phyloP scores from a whole-genome alignment of 1,140 invertebrate genomes.

The Arion vulgaris region DNA sequence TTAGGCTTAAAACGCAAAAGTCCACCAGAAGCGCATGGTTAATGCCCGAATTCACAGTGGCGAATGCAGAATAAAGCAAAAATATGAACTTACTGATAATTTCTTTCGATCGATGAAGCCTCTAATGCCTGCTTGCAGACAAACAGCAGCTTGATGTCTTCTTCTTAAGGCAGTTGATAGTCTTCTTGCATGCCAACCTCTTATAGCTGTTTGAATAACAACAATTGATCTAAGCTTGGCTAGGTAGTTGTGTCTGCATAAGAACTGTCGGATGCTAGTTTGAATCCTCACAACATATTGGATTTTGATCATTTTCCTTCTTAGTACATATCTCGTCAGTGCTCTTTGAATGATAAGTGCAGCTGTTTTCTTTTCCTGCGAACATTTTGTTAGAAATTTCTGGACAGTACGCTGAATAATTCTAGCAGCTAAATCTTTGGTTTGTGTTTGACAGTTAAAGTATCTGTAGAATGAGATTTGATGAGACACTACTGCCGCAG shows the following conservation, averaged over 20 bases:
- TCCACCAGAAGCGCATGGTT: no score
- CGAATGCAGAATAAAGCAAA: no score
- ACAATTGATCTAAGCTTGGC: conserved; percentile 35
- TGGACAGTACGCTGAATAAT: conserved; percentile 50
- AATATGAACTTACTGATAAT: conserved; percentile 25
- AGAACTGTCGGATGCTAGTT: conserved; percentile 25
- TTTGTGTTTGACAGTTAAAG: background rate
- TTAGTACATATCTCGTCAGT: conserved; percentile 1
- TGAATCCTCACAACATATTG: conserved; percentile 44
- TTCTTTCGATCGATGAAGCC: conserved; percentile 21
- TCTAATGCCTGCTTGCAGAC: conserved; percentile 52
- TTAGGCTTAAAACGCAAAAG: no score
- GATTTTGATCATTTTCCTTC: background rate
- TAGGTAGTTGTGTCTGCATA: conserved; percentile 22
- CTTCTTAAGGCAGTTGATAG: conserved; percentile 15
- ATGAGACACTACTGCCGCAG: background rate
- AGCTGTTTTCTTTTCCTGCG: background rate
- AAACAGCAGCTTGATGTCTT: conserved; percentile 32
- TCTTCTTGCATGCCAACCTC: conserved; percentile 41
- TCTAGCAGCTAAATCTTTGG: conserved; percentile 47
- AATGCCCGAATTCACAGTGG: no score
- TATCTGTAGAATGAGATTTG: background rate
- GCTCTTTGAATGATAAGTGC: conserved; percentile 37
- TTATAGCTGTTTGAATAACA: conserved; percentile 39
- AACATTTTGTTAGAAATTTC: conserved; percentile 15